Evolutionary conservation across 2,888 invertebrate species (phyloP).

Genomic region (Terebella lapidaria): DNA sequence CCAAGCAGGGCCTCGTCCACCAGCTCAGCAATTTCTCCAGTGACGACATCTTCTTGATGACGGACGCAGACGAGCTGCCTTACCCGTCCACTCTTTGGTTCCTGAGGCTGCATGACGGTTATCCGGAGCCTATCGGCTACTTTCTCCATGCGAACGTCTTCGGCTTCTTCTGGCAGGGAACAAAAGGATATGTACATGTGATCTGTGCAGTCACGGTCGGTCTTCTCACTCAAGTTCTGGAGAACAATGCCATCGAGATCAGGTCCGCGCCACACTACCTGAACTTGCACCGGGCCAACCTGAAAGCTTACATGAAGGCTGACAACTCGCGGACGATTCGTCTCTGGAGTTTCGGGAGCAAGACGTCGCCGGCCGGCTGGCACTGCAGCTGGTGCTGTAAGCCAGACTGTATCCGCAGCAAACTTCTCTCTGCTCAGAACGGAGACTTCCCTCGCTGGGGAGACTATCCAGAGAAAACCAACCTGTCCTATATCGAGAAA

Average conservation of each 20-base stretch:
- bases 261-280: background rate
- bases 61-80: constrained; percentile 62
- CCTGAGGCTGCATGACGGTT: constrained; percentile 65
- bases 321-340: constrained; percentile 7
- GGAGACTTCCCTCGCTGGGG: constrained; percentile 46
- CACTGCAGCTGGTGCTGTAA: constrained; percentile 64
- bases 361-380: constrained; percentile 53
- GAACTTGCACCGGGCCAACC: background rate
- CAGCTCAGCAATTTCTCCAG: constrained; percentile 19
- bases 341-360: constrained; percentile 17
- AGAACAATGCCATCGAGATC: constrained; percentile 9
- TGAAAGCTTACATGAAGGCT: constrained; percentile 4
- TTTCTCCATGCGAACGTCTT: constrained; percentile 27
- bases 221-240: constrained; percentile 15
- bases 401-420: constrained; percentile 59
- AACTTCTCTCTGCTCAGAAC: constrained; percentile 51
- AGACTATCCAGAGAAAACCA: constrained; percentile 55
- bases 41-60: constrained; percentile 54
- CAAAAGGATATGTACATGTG: background rate
- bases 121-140: constrained; percentile 58
- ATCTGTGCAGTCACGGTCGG: constrained; percentile 11
- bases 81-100: constrained; percentile 63
- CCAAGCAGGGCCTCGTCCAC: constrained; percentile 14
- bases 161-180: constrained; percentile 64
- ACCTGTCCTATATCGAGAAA: constrained; percentile 61